phyloP scores from a whole-genome alignment of 1,140 invertebrate genomes.

The Drosophila bipectinata region DNA sequence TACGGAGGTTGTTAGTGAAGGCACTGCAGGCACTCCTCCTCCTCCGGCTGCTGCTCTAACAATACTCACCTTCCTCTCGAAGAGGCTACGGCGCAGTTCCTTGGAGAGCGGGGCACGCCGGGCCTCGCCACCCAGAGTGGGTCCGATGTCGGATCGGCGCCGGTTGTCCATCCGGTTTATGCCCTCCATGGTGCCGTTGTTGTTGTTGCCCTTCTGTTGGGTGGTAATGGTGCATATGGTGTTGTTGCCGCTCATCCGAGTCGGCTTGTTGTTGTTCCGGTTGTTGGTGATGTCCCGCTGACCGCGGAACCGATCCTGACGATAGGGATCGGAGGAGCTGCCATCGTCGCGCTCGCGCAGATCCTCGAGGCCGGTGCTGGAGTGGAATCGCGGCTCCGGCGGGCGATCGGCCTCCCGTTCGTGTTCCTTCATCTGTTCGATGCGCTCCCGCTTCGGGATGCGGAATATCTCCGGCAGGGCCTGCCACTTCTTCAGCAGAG shows the following conservation, averaged over 20 bases:
- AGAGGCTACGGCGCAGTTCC: slow-evolving; percentile 87
- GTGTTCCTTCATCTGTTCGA: slow-evolving; percentile 96
- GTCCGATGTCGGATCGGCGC: slow-evolving; percentile 7
- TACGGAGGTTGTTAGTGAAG: background rate
- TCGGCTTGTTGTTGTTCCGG: slow-evolving; percentile 43
- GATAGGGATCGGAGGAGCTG: slow-evolving; percentile 74
- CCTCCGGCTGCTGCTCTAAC: too few species aligned
- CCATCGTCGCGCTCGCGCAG: slow-evolving; percentile 25
- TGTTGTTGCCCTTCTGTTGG: slow-evolving; percentile 42
- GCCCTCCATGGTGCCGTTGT: slow-evolving; percentile 8
- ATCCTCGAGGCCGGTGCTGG: slow-evolving; percentile 64
- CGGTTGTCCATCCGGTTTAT: slow-evolving; percentile 14
- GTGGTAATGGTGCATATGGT: slow-evolving; percentile 57
- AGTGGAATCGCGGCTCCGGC: slow-evolving; percentile 34
- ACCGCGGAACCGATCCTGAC: slow-evolving; percentile 82
- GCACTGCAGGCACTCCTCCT: too few species aligned
- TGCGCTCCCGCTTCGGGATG: slow-evolving; percentile 97
- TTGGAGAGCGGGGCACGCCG: slow-evolving; percentile 53
- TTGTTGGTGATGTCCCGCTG: slow-evolving; percentile 37
- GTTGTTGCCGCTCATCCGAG: slow-evolving; percentile 59
- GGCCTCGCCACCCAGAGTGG: background rate
- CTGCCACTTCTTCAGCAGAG: slow-evolving; percentile 61
- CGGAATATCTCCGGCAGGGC: slow-evolving; percentile 89
- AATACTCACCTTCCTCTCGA: slow-evolving; percentile 86
- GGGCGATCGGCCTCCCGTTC: slow-evolving; percentile 90